Evolutionary conservation across 2,888 invertebrate genomes (phyloP), one percentile per base, ranked within the genome.

Genomic region (Dryadula phaetusa): DNA sequence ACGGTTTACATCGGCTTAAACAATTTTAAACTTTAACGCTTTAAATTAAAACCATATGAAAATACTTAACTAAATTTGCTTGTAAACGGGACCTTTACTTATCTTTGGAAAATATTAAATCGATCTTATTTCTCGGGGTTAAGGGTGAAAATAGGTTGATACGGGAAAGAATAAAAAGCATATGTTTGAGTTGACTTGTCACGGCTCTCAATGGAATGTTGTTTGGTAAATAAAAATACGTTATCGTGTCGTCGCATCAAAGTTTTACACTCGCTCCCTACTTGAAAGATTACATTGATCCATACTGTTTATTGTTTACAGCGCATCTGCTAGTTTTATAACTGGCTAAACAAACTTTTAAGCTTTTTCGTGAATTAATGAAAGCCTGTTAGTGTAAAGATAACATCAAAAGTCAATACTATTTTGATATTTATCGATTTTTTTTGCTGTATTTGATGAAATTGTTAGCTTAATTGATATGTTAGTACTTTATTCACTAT

Each of bases 21-120:
- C 73, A 32, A 82, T 76, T 76, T 64, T 72, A 66, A 73, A 76
- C 79, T 73, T 77, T 85, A 81, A 66, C 0, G 2, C 25, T 2
- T 54, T 60, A 62, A 70, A 42, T 58, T 73, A 73, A 75, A 72
- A 69, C 60, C 16, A 47, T 60, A 64, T 16, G 52, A 8, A 40
- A 22, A 32, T 42, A 34, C 34, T 37, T 37, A 25, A 52, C 34
- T 40, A 65, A 44, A 32, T 66, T 60, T 64, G 61, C 28, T 62
- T 54, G 68, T 70, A 72, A 72, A 75, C 72, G 67, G 62, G 62
- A 67, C 61, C 32, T 65, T 65, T 70, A 62, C 68, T 40, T 67
- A 42, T 65, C 64, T 49, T 28, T 61, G 56, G 58, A 64, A 70
- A 68, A 49, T 37, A 18, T 12, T 20, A 32, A 52, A 6, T 56